Percentiles rank a stretch among this genome's conserved stretches.
Evolutionary conservation across 37 sponge, comb jelly and placozoan genomes (phyloP).

Genomic region (Eunapius fragilis): DNA sequence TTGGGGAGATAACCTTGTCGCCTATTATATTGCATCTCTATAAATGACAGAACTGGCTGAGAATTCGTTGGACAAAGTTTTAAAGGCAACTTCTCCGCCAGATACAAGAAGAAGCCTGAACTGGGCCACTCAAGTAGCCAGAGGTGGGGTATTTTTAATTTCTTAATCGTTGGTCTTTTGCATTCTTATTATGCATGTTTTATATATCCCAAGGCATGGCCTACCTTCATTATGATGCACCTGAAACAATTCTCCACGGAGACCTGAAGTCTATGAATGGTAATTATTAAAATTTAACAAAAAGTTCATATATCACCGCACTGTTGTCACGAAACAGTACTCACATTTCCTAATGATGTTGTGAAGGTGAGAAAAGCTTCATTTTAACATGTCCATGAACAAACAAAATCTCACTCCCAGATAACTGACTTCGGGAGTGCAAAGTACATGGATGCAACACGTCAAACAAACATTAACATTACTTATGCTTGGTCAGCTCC

Average conservation of each 20-base stretch:
- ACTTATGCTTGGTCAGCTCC: background rate
- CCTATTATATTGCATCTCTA: background rate
- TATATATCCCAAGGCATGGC: background rate
- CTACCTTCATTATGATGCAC: background rate
- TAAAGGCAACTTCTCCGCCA: background rate
- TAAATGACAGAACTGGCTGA: background rate
- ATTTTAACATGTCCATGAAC: no score
- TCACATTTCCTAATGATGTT: background rate
- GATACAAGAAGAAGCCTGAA: background rate
- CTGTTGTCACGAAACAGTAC: background rate
- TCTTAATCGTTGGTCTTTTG: no score
- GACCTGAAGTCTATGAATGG: background rate
- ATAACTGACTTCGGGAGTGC: background rate
- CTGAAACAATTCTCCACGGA: background rate
- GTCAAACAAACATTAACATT: background rate
- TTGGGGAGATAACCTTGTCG: background rate
- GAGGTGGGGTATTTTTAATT: background rate
- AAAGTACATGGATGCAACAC: background rate
- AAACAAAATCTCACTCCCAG: background rate
- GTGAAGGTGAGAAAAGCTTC: background rate
- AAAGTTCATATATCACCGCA: background rate
- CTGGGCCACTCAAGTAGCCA: background rate
- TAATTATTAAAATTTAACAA: background rate
- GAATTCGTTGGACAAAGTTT: background rate
- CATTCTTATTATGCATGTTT: background rate